phyloP scores from a whole-genome alignment of 2,797 vertebrate genomes.

The Nyctibius grandis region DNA sequence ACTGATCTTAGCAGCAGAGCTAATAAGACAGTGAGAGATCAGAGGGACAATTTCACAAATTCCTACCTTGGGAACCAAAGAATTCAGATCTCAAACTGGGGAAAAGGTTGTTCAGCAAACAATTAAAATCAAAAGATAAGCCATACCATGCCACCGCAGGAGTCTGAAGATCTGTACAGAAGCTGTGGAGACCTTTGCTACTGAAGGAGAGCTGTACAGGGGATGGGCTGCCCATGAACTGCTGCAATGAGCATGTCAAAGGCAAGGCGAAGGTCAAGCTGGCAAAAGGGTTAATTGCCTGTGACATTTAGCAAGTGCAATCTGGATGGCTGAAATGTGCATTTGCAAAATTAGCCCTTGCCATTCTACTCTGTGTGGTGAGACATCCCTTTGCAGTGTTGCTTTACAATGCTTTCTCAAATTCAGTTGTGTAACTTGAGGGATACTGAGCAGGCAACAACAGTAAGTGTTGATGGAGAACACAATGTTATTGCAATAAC shows the following conservation, averaged over 20 bases:
- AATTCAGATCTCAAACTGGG: neutral
- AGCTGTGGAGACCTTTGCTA: neutral
- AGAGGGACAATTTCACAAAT: neutral
- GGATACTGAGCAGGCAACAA: neutral
- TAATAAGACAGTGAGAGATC: neutral
- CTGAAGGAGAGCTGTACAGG: neutral
- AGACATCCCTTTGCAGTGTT: neutral
- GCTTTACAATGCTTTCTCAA: neutral
- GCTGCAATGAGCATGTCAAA: neutral
- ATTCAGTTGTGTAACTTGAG: accelerated
- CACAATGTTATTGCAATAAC: accelerated
- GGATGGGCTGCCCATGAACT: neutral
- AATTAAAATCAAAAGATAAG: neutral
- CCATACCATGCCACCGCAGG: neutral
- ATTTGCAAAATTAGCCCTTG: neutral
- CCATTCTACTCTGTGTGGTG: neutral
- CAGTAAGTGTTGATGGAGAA: accelerated
- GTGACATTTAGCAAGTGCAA: neutral
- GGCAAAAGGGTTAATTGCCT: neutral
- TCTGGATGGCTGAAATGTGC: neutral
- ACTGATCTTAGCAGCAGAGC: neutral
- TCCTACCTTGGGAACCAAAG: neutral
- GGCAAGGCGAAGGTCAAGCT: neutral
- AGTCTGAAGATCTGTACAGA: neutral
- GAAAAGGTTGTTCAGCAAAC: neutral